Evolutionary conservation across 2,113 vertebrate species (phyloP), one percentile per base, ranked within the genome.

Genomic region (Callopanchax toddi): DNA sequence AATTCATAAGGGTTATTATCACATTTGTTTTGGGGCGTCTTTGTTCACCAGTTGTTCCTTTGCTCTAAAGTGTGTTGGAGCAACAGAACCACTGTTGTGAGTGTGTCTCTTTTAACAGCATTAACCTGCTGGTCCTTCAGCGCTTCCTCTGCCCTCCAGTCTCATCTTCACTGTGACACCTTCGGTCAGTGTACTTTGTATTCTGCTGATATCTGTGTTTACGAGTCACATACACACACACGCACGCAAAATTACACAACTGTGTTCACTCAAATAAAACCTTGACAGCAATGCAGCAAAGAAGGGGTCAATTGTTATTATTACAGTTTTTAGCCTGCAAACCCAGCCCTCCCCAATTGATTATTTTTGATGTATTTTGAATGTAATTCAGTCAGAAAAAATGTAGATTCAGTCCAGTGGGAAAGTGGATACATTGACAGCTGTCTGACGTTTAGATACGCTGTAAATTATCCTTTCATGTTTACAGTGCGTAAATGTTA

Each of bases 301-400:
- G n/a, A n/a, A n/a, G n/a, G n/a, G n/a, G n/a, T n/a, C n/a, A n/a
- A n/a, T n/a, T n/a, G n/a, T n/a, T n/a, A n/a, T n/a, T n/a, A n/a
- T n/a, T n/a, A n/a, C n/a, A n/a, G n/a, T 55, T 65, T 64, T 60
- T 77, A 60, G 71, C 79, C 76, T 76, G 67, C 25, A 58, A 87
- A 76, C 81, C n/a, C 29, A 74, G 67, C 59, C 71, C 25, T 60
- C 50, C 46, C 65, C 40, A 59, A 58, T 34, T n/a, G 64, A 56
- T 74, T 78, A 53, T 29, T 59, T 83, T 87, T 86, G 87, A 64
- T 76, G 89, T 86, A 83, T 66, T 67, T 73, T 87, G 69, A 78
- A 90, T 88, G n/a, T n/a, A n/a, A n/a, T 11, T 5, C 26, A 29
- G 4, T 5, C 26, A 29, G 44, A 65, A 83, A 88, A 6, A 75